Base-by-base conservation (phyloP, 2,888 invertebrate genomes). In the Luperina testacea region DNA sequence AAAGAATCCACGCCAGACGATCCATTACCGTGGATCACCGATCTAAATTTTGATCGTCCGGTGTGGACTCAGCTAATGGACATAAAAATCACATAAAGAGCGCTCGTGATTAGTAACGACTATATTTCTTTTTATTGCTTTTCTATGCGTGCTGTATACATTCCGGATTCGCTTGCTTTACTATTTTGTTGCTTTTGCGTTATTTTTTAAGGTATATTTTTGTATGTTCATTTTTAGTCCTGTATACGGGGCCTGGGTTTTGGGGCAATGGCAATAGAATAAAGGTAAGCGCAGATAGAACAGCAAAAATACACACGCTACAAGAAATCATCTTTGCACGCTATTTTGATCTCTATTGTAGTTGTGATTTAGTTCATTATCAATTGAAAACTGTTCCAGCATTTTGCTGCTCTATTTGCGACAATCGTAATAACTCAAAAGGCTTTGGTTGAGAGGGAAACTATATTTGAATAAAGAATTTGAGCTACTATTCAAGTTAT, bases 91-190 rank as follows among this genome's bases (percentile, higher is more conserved):
- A 59, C 24, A n/a, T 8, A 13, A 64, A 9, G 11, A 1, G 17
- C 9, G n/a, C 53, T 69, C 20, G 32, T n/a, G 53, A n/a, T 53
- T 32, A 20, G 53, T 53, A 78, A 69, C 20, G 45, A 53, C 51
- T 32, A 57, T 38, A 27, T 5, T 32, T 65, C 17, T 73, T 64
- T 63, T 63, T 48, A 63, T 53, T 48, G 11, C 17, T 73, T 72
- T 65, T 80, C 78, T 71, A 20, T 64, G 72, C 68, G 61, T 81
- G 75, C 78, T 75, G 84, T 77, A 79, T 83, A 84, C 90, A 87
- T 88, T 88, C 88, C 88, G 87, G 65, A 63, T 77, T 78, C 73
- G 75, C 79, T 80, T 81, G 83, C 82, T 88, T 88, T 85, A 78
- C 27, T 27, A 67, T 77, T 78, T 80, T 53, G 57, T 76, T 83